Evolutionary conservation across 2,888 invertebrate genomes (phyloP), one percentile per base, ranked within the genome.

Genomic region (Nematopogon swammerdamellus): DNA sequence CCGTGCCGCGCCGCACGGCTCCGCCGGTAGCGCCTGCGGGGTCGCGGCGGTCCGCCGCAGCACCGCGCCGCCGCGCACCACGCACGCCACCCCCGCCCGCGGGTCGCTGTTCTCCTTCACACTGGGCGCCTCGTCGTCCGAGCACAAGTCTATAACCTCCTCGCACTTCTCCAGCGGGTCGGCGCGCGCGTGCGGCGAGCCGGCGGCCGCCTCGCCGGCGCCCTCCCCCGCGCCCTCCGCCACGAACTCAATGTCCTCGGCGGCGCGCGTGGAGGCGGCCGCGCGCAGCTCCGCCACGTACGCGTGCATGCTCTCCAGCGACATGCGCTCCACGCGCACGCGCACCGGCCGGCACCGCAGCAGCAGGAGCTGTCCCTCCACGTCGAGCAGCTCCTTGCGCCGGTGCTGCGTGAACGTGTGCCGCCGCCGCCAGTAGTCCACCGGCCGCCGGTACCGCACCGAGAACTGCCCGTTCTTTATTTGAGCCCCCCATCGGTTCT

Each of bases 111-210:
- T 77, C 57, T 77, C 76, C 55, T 76, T 76, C 8, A 63, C 71
- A 60, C 64, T 65, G 44, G 66, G 57, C 56, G 62, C 63, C 53
- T 87, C 87, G 57, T 87, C 87, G 51, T 86, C 87, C 1, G 87
- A 86, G 65, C 87, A 87, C 61, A 87, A 76, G 63, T 87, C 85
- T 57, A 87, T 86, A 63, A 84, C 82, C 55, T 72, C 72, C 60
- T 84, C 82, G 69, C 73, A 72, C n/a, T 70, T 73, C 57, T 59
- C 61, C 45, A 44, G n/a, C 14, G 18, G 46, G 11, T 72, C 72
- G 20, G 57, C 53, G 50, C 68, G 61, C 53, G 70, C 69, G 14
- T 19, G 6, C 18, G 14, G n/a, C n/a, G n/a, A n/a, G n/a, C n/a
- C 49, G 76, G 58, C 5, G 75, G 73, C 55, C 76, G 6, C 14